Percentiles rank a stretch among this genome's conserved stretches.
Evolutionary conservation across 2,797 vertebrate species (phyloP).

Genomic region (Bovichtus variegatus): DNA sequence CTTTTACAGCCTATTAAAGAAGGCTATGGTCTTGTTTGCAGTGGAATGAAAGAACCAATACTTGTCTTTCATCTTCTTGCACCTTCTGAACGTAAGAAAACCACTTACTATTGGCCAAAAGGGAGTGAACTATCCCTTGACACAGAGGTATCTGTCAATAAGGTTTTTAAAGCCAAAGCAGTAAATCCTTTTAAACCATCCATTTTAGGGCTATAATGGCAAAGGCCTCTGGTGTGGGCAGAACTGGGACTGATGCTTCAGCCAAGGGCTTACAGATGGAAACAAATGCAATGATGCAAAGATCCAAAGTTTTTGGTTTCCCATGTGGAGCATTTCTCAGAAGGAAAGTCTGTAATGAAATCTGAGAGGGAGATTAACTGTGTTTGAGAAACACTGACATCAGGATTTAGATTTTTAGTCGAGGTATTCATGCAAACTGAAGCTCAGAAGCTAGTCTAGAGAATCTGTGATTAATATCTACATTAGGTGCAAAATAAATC

Average conservation of each 20-base stretch:
- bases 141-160: conserved; percentile 20
- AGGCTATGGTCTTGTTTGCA: conserved; percentile 23
- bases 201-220: conserved; percentile 17
- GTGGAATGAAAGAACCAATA: conserved; percentile 7
- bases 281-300: conserved; percentile 49
- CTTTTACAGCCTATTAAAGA: conserved; percentile 31
- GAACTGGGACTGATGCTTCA: conserved; percentile 20
- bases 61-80: conserved; percentile 4
- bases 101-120: conserved; percentile 6
- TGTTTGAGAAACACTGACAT: conserved; percentile 35
- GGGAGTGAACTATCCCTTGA: conserved; percentile 1
- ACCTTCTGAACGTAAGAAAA: conserved; percentile 16
- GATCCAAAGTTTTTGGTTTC: conserved; percentile 44
- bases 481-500: conserved; percentile 45
- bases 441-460: not conserved
- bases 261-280: conserved; percentile 41
- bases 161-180: conserved; percentile 28
- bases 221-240: conserved; percentile 19
- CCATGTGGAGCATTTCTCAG: conserved; percentile 35
- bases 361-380: conserved; percentile 37
- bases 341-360: conserved; percentile 43
- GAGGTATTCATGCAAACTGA: conserved; percentile 36
- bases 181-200: conserved; percentile 30
- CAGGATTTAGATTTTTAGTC: conserved; percentile 30
- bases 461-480: conserved; percentile 31